These are phyloP conservation scores for Ormyrus thymus DNA, from an alignment of 2,888 invertebrate species.

Conservation along the genomic window DNA sequence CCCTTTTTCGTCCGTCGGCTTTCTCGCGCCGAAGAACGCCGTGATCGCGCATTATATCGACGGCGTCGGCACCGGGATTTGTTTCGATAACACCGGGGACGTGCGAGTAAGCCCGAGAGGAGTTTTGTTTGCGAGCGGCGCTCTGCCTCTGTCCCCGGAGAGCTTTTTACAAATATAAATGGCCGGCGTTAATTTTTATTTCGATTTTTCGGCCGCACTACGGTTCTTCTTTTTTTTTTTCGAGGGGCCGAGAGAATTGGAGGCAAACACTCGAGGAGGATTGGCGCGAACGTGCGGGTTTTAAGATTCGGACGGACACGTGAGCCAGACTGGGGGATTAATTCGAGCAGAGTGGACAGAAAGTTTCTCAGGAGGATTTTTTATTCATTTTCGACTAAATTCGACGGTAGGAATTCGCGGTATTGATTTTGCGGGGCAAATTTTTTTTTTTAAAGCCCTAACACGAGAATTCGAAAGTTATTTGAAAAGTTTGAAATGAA, in stretches of 20 bases:
- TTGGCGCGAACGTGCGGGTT: conserved; percentile 19
- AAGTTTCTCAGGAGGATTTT: conserved; percentile 2
- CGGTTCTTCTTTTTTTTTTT: conserved; percentile 5
- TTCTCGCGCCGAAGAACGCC: neutral
- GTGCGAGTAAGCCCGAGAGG: conserved; percentile 45
- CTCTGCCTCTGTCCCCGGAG: conserved; percentile 25
- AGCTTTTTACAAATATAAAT: conserved; percentile 46
- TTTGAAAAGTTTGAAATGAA: too few relatives aligned
- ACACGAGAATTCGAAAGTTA: too few relatives aligned
- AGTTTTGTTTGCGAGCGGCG: conserved; percentile 44
- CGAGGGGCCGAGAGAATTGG: neutral
- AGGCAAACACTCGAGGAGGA: conserved; percentile 47
- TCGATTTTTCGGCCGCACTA: conserved; percentile 11
- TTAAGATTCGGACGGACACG: conserved; percentile 1
- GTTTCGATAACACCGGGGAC: conserved; percentile 66
- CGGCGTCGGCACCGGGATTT: conserved; percentile 65
- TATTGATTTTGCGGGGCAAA: too few relatives aligned
- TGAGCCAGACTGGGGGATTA: conserved; percentile 11
- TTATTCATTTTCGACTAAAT: neutral
- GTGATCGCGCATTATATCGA: conserved; percentile 47
- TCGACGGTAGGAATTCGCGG: too few relatives aligned
- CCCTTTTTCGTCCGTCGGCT: conserved; percentile 55
- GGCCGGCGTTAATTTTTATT: conserved; percentile 25
- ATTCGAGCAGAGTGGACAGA: conserved; percentile 4
- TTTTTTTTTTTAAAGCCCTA: too few relatives aligned